These are phyloP conservation scores for Onychostruthus taczanowskii DNA, from an alignment of 2,113 vertebrate genomes.

Conservation along the genomic window DNA sequence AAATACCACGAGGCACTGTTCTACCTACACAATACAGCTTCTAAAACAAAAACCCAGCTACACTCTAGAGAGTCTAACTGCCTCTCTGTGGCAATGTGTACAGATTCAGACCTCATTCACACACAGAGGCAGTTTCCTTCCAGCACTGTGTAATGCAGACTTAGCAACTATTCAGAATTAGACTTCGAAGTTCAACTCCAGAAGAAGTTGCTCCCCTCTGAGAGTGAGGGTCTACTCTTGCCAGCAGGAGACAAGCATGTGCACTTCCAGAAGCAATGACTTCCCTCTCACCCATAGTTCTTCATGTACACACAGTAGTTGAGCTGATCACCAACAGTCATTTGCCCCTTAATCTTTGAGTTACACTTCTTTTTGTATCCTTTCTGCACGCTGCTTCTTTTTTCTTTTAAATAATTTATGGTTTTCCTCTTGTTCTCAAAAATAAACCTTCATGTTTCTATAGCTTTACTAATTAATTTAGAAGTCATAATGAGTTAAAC, in stretches of 20 bases:
- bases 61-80: not conserved
- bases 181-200: not conserved
- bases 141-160: not conserved
- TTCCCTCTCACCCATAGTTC: not conserved
- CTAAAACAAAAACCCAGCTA: not conserved
- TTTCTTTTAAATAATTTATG: not conserved
- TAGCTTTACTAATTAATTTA: not conserved
- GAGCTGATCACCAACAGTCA: not conserved
- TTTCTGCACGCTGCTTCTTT: not conserved
- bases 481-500: not conserved
- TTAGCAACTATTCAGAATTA: not conserved
- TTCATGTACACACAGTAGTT: rapidly evolving
- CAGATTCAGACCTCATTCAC: not conserved
- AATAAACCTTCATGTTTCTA: not conserved
- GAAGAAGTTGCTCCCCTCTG: not conserved
- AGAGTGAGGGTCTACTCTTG: not conserved
- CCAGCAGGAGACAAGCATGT: not conserved
- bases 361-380: not conserved
- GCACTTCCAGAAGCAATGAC: not conserved
- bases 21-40: not conserved
- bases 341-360: not conserved
- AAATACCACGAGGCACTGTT: not conserved
- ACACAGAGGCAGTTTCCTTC: not conserved
- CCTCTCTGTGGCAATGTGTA: not conserved
- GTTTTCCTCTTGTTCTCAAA: not conserved